A percentile compares a stretch with the other conserved stretches of the same genome.
Conservation (phyloP, 2,113 vertebrate genomes). For the Oncorhynchus nerka region DNA sequence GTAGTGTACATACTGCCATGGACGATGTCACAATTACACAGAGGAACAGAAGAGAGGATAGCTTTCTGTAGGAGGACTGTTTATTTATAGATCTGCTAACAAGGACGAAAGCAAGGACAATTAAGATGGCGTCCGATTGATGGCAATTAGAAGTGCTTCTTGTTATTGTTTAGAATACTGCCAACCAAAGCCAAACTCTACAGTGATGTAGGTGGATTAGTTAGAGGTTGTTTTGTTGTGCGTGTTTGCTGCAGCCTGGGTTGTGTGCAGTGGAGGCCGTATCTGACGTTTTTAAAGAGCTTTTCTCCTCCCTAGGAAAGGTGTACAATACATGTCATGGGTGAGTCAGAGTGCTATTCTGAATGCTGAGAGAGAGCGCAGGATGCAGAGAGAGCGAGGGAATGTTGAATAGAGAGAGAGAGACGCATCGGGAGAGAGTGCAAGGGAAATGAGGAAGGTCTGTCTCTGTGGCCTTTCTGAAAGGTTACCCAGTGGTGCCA, state of each 20-base stretch:
- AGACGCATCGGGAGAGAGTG: too few relatives aligned
- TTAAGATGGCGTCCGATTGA: not conserved
- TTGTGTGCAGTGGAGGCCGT: not conserved
- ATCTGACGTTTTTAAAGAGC: not conserved
- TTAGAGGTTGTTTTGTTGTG: not conserved
- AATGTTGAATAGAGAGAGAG: not conserved
- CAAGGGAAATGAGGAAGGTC: not conserved
- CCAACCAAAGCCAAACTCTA: not conserved
- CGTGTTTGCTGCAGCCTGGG: not conserved
- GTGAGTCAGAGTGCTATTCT: not conserved
- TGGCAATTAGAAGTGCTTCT: not conserved
- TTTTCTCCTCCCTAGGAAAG: not conserved
- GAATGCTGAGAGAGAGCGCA: not conserved
- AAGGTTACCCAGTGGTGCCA: constrained; percentile 42
- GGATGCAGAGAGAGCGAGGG: not conserved
- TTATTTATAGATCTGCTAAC: constrained; percentile 1
- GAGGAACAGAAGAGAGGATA: not conserved
- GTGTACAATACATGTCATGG: not conserved
- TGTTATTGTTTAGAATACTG: not conserved
- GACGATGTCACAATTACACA: not conserved
- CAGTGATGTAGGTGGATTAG: not conserved
- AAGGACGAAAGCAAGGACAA: not conserved
- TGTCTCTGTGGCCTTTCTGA: constrained; percentile 46
- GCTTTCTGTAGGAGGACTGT: not conserved
- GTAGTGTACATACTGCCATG: not conserved